Base-by-base conservation (phyloP, 2,797 vertebrate genomes). In the Parauchenoglanis punctatus region DNA sequence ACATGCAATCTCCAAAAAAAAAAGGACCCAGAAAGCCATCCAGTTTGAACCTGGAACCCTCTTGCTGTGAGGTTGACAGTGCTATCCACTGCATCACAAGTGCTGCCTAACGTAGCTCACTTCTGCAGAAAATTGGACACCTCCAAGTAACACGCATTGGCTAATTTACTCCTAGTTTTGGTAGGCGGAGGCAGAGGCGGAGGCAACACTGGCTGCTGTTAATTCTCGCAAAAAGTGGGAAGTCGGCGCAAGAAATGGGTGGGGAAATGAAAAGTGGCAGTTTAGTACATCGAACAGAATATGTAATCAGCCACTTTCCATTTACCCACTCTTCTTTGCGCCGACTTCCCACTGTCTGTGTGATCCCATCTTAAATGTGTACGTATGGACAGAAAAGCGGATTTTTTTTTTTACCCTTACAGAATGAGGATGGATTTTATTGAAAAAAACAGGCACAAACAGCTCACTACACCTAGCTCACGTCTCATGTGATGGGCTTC, bases 231-330 rank as follows among this genome's bases (percentile, higher is more conserved):
- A 25, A 15, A 78, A 78, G n/a, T 78, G 77, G 31, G 28, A 35
- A 54, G 75, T 77, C 3, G 49, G 15, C n/a, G n/a, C 13, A 31
- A 75, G 10, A 49, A 81, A 46, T 65, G 59, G 59, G 78, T 81
- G 78, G 58, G 12, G 58, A 61, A 81, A 63, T 81, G 23, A 81
- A 63, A 83, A 83, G 58, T 59, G 56, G 31, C 78, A 61, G 31
- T 25, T 81, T 28, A 46, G 80, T 67, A 67, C 81, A 67, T 82
- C 44, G 25, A 67, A 82, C 81, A 67, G 44, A 65, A 82, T 67
- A 49, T 28, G 61, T 82, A 65, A 67, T 28, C 81, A 82, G 25
- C 25, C 44, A 83, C 15, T 83, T 67, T 52, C 61, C 44, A 28
- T 52, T 83, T 67, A 67, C 81, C 17, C 63, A 2, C 7, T 18